Percentiles rank a stretch among this genome's conserved stretches.
Conservation (phyloP, 2,113 vertebrate species). For the Erpornis zantholeuca region DNA sequence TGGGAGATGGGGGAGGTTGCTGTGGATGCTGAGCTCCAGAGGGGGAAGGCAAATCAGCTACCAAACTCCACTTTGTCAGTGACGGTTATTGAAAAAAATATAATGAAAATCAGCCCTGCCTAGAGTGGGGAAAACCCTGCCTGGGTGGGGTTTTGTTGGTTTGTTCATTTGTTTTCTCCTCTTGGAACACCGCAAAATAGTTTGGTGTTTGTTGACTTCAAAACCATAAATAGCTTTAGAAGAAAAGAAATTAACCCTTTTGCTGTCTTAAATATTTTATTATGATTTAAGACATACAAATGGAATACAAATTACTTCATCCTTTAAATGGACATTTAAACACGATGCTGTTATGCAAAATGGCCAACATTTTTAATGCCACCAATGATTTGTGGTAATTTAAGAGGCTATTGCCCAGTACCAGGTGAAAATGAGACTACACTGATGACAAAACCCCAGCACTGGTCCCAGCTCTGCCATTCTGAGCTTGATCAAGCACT, state of each 20-base stretch:
- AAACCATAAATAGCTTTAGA: neutral
- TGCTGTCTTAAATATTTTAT: neutral
- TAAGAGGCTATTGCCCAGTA: neutral
- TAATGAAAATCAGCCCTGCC: neutral
- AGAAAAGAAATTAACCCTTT: neutral
- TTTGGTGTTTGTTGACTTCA: neutral
- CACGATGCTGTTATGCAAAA: neutral
- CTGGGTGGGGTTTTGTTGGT: neutral
- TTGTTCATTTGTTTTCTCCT: neutral
- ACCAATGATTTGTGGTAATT: neutral
- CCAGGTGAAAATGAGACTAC: neutral
- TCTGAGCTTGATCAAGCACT: neutral
- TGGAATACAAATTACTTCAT: neutral
- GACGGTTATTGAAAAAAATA: neutral
- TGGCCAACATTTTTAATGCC: neutral
- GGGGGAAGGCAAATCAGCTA: neutral
- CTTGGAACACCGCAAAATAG: neutral
- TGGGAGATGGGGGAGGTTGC: fast-evolving
- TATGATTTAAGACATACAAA: neutral
- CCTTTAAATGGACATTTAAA: neutral
- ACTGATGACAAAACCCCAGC: neutral
- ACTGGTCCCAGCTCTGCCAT: neutral
- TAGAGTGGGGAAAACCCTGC: neutral
- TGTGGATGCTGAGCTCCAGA: neutral
- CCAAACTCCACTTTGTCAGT: fast-evolving